Percentiles rank a stretch among this genome's conserved stretches.
Conservation (phyloP, 2,113 vertebrate species). For the Lipotes vexillifer region DNA sequence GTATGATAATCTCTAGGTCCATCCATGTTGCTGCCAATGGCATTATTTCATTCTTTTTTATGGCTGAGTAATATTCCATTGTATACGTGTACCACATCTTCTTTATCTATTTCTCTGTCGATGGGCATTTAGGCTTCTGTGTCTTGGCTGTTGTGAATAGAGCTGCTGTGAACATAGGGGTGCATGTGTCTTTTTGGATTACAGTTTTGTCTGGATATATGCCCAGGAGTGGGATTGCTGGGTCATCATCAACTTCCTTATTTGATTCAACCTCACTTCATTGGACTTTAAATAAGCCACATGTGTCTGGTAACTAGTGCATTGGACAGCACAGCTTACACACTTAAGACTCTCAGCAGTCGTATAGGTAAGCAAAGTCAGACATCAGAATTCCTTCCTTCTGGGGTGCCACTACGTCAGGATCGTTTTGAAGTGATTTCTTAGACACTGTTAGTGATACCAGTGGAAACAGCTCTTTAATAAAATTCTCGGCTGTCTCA, state of each 20-base stretch:
- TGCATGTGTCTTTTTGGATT: no score
- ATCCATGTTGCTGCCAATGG: no score
- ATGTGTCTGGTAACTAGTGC: neutral
- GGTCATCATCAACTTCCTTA: neutral
- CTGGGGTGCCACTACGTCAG: neutral
- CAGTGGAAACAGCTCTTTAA: neutral
- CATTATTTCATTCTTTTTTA: no score
- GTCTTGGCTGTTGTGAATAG: no score
- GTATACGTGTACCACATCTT: no score
- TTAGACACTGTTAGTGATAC: neutral
- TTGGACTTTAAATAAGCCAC: neutral
- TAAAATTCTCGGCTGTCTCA: neutral
- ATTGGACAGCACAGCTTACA: neutral
- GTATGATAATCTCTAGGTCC: no score
- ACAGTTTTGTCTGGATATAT: no score
- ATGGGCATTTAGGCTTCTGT: rapidly evolving
- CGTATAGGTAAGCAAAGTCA: no score
- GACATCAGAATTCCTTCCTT: neutral
- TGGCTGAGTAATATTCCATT: no score
- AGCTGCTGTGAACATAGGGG: no score
- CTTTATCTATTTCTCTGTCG: rapidly evolving
- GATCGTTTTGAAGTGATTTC: no score
- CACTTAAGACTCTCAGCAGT: neutral
- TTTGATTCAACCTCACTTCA: neutral
- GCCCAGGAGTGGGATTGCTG: no score